Percentiles rank a stretch among this genome's conserved stretches.
phyloP scores from a whole-genome alignment of 2,113 vertebrate genomes.

The Motacilla tschutschensis region DNA sequence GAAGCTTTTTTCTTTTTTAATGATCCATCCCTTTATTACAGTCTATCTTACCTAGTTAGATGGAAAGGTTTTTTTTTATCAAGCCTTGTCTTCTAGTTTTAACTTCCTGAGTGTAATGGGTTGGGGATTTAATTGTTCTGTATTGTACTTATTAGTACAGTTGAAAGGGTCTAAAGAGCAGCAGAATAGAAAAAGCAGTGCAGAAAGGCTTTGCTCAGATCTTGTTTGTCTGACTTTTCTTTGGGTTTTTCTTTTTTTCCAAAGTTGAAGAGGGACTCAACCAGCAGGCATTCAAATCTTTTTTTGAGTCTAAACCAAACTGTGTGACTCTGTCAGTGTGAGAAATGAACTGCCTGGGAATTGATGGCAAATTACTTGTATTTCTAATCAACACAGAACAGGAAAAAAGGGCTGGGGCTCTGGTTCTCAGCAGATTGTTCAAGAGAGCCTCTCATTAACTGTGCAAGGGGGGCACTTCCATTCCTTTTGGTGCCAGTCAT shows the following conservation, averaged over 20 bases:
- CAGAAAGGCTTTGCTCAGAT: neutral
- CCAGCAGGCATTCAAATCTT: neutral
- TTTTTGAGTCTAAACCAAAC: neutral
- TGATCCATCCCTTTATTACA: neutral
- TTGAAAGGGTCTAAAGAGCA: neutral
- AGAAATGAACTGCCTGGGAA: neutral
- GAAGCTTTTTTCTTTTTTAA: neutral
- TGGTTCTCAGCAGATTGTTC: neutral
- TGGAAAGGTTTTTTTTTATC: neutral
- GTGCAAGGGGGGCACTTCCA: neutral
- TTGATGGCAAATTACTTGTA: neutral
- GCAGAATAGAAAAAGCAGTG: neutral
- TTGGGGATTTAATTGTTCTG: neutral
- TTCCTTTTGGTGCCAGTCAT: neutral
- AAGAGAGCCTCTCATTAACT: neutral
- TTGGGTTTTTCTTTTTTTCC: neutral
- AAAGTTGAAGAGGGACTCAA: neutral
- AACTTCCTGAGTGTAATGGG: neutral
- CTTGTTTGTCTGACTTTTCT: neutral
- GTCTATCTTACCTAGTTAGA: neutral
- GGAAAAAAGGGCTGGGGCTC: accelerated
- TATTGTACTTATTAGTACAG: neutral
- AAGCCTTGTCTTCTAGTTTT: neutral
- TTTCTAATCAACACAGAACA: neutral
- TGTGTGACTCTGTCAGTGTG: neutral